Evolutionary conservation across 1,140 invertebrate genomes (phyloP), one percentile per base, ranked within the genome.

Genomic region (Steinernema feltiae): DNA sequence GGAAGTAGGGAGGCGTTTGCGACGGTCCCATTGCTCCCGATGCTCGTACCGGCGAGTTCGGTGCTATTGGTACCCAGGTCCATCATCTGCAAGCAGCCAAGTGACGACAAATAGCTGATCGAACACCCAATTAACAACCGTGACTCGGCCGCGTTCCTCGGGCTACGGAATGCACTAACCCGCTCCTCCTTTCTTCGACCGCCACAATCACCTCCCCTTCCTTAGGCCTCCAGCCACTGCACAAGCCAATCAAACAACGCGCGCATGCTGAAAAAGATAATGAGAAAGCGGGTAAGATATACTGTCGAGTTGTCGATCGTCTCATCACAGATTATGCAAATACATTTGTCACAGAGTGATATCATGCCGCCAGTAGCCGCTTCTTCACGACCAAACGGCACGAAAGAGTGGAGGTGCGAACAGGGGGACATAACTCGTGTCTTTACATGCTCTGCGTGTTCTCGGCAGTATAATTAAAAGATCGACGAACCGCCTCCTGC

Each of bases 191-290:
- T 46, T 46, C 41, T 7, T n/a, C 53, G 2, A 63, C 53, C 53
- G 53, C 53, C 53, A 63, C 53, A 63, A 63, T 63, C 53, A 63
- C 53, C 53, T 63, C 53, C 53, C 53, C 24, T 21, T 63, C 15
- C 53, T 27, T 27, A 27, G 24, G 24, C 7, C 53, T 27, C 15
- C 53, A 3, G 3, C 24, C 24, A 63, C 12, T 41, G 35, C 53
- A 63, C 15, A 3, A 3, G 24, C 53, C 53, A 63, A 63, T 63
- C 53, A 63, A 15, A 63, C 24, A 27, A 21, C 53, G 35, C 18
- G 35, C 35, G 35, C 53, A 63, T n/a, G 53, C 35, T 41, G 35
- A 7, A 7, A 21, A 3, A 21, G 53, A 63, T 63, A 27, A 63
- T 63, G 53, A 63, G 53, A 41, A 41, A 41, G 7, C 7, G 35